Evolutionary conservation across 2,888 invertebrate genomes (phyloP).

Genomic region (Polydrusus tereticollis): DNA sequence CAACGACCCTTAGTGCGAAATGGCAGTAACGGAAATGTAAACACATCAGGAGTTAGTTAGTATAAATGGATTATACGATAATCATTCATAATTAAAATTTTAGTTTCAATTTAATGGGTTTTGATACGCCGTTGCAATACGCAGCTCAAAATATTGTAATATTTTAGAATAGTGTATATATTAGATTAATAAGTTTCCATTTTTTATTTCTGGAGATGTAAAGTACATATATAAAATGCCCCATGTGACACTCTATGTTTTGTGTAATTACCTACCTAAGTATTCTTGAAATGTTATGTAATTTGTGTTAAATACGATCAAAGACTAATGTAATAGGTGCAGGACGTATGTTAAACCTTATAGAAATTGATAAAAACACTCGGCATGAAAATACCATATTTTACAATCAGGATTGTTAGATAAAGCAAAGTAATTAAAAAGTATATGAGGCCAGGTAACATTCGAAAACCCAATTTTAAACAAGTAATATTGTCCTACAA

Average conservation of each 20-base stretch:
- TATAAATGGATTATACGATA: background rate
- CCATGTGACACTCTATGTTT: background rate
- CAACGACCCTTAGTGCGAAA: conserved; percentile 71
- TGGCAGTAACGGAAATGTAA: conserved; percentile 70
- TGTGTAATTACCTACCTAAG: conserved; percentile 13
- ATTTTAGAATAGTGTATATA: conserved; percentile 24
- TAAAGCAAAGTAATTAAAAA: no score
- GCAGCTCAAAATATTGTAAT: conserved; percentile 23
- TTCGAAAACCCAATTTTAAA: no score
- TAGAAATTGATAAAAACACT: background rate
- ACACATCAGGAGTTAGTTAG: conserved; percentile 49
- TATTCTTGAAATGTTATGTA: conserved; percentile 26
- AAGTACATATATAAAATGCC: background rate
- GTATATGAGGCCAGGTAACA: no score
- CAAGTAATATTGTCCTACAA: background rate
- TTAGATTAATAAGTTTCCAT: conserved; percentile 20
- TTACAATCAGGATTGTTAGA: no score
- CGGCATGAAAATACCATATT: no score
- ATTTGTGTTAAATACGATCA: background rate
- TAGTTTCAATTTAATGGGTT: background rate
- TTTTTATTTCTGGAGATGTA: conserved; percentile 28
- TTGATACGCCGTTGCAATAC: background rate
- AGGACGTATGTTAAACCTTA: background rate
- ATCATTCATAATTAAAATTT: background rate
- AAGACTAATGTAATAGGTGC: background rate